These are phyloP conservation scores for Lethocerus indicus DNA, from an alignment of 1,140 invertebrate genomes.

Conservation along the genomic window DNA sequence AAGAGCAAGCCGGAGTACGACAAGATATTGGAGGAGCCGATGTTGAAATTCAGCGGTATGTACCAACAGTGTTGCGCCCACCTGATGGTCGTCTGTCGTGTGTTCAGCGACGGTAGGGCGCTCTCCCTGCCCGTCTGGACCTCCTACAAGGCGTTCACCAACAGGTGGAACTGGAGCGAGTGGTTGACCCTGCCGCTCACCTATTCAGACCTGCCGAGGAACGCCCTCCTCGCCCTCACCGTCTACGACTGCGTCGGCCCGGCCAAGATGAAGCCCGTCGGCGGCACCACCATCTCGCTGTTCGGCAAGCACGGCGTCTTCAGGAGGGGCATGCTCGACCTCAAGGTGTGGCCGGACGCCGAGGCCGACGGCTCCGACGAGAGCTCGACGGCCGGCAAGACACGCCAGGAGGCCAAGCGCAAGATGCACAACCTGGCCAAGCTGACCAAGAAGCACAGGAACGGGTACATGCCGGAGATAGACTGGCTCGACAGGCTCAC, in stretches of 20 bases:
- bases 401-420: slow-evolving; percentile 54
- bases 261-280: slow-evolving; percentile 62
- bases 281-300: slow-evolving; percentile 75
- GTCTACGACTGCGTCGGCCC: slow-evolving; percentile 86
- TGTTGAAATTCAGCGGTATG: slow-evolving; percentile 79
- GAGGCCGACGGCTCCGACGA: slow-evolving; percentile 55
- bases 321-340: slow-evolving; percentile 35
- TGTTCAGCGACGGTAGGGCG: slow-evolving; percentile 66
- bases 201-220: slow-evolving; percentile 80
- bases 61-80: slow-evolving; percentile 70
- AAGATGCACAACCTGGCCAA: slow-evolving; percentile 82
- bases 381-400: slow-evolving; percentile 65
- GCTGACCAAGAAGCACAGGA: slow-evolving; percentile 83
- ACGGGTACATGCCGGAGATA: slow-evolving; percentile 86
- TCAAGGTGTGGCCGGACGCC: slow-evolving; percentile 52
- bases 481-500: slow-evolving; percentile 95
- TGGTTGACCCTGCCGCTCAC: slow-evolving; percentile 86
- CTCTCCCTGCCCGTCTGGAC: slow-evolving; percentile 79
- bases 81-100: slow-evolving; percentile 71
- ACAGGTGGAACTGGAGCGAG: slow-evolving; percentile 85
- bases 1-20: slow-evolving; percentile 72
- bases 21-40: slow-evolving; percentile 68
- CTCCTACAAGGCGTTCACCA: slow-evolving; percentile 84
- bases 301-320: slow-evolving; percentile 88
- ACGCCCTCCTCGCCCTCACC: slow-evolving; percentile 77